Evolutionary conservation across 2,113 vertebrate genomes (phyloP).

Genomic region (Callopanchax toddi): DNA sequence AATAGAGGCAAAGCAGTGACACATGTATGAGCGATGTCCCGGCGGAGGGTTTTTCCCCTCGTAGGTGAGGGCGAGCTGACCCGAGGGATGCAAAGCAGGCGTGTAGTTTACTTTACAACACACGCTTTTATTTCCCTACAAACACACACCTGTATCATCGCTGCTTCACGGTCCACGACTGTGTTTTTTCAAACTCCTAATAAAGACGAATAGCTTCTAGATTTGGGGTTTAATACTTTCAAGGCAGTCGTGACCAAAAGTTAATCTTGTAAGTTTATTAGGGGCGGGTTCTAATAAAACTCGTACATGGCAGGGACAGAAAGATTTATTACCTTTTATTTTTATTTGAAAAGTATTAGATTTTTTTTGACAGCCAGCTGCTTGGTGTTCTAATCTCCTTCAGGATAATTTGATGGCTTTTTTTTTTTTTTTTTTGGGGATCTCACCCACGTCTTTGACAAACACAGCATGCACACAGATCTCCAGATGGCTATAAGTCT

Average conservation of each 20-base stretch:
- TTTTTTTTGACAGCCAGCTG: slow-evolving; percentile 8
- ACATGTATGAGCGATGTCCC: slow-evolving; percentile 1
- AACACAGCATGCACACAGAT: slow-evolving; percentile 27
- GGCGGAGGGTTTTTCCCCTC: slow-evolving; percentile 13
- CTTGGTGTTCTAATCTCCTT: slow-evolving; percentile 8
- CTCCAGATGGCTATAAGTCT: slow-evolving; percentile 38
- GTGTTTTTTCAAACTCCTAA: background rate
- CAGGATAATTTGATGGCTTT: background rate
- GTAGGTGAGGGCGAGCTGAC: slow-evolving; percentile 4
- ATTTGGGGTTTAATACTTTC: slow-evolving; percentile 6
- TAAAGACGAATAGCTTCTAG: background rate
- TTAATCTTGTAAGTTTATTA: slow-evolving; percentile 39
- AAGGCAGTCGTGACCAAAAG: slow-evolving; percentile 33
- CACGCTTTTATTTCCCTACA: too few relatives aligned
- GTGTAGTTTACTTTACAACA: background rate
- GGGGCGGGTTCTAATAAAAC: slow-evolving; percentile 29
- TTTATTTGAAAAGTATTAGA: slow-evolving; percentile 2
- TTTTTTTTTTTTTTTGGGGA: slow-evolving; percentile 18
- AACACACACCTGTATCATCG: background rate
- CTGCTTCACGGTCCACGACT: too few relatives aligned
- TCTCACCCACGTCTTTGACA: slow-evolving; percentile 21
- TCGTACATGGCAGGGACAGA: background rate
- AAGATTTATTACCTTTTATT: slow-evolving; percentile 14
- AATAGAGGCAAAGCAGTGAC: slow-evolving; percentile 1
- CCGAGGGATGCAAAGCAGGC: slow-evolving; percentile 3